phyloP scores from a whole-genome alignment of 1,140 invertebrate genomes.

The Drosophila truncata region DNA sequence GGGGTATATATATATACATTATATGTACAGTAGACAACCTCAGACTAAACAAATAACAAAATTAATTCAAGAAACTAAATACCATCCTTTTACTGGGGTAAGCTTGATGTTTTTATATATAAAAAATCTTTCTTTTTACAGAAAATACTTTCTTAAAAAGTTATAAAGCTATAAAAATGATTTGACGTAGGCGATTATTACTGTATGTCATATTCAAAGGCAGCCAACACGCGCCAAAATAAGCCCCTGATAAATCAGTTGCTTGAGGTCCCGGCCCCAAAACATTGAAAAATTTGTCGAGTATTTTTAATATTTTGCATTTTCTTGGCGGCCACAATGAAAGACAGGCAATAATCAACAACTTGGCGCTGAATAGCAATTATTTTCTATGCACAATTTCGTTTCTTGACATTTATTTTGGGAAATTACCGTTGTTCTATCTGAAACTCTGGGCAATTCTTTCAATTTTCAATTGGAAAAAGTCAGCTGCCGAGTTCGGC shows the following conservation, averaged over 20 bases:
- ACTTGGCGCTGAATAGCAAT: constrained; percentile 34
- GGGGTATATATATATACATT: background rate
- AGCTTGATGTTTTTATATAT: too few relatives aligned
- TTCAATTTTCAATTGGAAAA: constrained; percentile 3
- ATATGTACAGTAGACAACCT: background rate
- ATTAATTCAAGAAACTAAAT: background rate
- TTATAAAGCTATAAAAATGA: background rate
- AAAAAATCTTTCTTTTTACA: background rate
- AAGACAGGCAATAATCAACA: constrained; percentile 38
- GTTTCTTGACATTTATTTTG: constrained; percentile 12
- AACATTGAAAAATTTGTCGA: constrained; percentile 12
- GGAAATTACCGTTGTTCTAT: constrained; percentile 47
- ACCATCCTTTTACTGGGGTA: background rate
- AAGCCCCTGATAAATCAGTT: constrained; percentile 37
- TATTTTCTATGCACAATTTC: constrained; percentile 28
- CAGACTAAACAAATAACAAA: background rate
- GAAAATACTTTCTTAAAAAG: too few relatives aligned
- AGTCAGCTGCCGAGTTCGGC: constrained; percentile 60
- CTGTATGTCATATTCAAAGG: background rate
- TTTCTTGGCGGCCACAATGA: constrained; percentile 35
- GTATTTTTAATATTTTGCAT: constrained; percentile 28
- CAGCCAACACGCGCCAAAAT: constrained; percentile 32
- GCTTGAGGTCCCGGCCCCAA: constrained; percentile 31
- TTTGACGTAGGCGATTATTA: background rate
- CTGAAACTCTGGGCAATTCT: background rate